A percentile compares a stretch with the other conserved stretches of the same genome.
Evolutionary conservation across 2,113 vertebrate species (phyloP).

Genomic region (Mesocricetus auratus): DNA sequence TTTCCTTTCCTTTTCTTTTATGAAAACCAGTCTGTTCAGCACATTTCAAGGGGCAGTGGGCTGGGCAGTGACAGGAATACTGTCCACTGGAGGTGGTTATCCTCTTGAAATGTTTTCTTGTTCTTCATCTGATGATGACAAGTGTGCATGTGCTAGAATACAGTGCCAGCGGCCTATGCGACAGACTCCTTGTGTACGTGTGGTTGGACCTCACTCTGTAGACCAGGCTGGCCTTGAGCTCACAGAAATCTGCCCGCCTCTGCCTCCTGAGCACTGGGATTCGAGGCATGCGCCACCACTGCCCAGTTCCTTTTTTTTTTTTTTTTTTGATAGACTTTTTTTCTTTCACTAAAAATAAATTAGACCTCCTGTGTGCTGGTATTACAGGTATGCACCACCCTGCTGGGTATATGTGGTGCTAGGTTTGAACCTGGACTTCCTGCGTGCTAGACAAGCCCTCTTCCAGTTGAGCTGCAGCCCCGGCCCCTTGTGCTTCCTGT

Average conservation of each 20-base stretch:
- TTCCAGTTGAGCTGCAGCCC: background rate
- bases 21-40: background rate
- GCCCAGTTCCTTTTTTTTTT: no score
- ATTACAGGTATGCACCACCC: background rate
- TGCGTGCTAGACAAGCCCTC: background rate
- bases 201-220: no score
- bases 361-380: no score
- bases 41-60: background rate
- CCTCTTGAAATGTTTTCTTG: background rate
- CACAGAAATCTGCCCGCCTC: no score
- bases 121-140: slow-evolving; percentile 19
- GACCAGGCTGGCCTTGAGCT: no score
- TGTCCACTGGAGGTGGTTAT: background rate
- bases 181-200: background rate
- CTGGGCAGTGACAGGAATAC: background rate
- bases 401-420: background rate
- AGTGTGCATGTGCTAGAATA: background rate
- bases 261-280: background rate
- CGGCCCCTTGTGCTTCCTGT: background rate
- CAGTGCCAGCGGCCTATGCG: background rate
- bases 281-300: no score
- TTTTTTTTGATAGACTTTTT: no score
- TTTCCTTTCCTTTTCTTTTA: background rate
- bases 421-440: background rate
- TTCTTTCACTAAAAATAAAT: no score